A percentile compares a stretch with the other conserved stretches of the same genome.
These are phyloP conservation scores for Aporrectodea caliginosa DNA, from an alignment of 1,140 invertebrate species.

Conservation along the genomic window DNA sequence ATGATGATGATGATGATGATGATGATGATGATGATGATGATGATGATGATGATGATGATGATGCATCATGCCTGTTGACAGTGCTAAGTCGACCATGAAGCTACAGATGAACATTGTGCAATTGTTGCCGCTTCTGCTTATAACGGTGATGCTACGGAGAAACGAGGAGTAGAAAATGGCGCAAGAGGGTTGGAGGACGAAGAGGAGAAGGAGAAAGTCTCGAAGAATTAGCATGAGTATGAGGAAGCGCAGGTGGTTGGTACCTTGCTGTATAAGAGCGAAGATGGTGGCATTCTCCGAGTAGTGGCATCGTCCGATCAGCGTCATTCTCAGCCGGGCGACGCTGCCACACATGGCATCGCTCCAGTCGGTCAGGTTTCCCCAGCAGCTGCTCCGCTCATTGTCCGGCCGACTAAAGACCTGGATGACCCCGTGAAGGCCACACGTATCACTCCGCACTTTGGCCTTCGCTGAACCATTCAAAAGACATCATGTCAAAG, in stretches of 20 bases:
- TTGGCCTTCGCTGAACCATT: too few relatives aligned
- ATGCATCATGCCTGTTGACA: too few relatives aligned
- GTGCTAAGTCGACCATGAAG: too few relatives aligned
- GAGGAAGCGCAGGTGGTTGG: too few relatives aligned
- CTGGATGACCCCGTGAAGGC: background rate
- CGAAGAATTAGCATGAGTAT: too few relatives aligned
- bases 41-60: background rate
- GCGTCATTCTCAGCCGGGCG: background rate
- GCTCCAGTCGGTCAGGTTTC: background rate
- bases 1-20: conserved; percentile 21
- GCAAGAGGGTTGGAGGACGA: too few relatives aligned
- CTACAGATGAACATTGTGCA: too few relatives aligned
- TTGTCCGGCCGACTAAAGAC: background rate
- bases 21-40: conserved; percentile 19
- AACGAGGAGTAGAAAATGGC: too few relatives aligned
- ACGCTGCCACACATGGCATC: background rate
- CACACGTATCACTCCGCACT: background rate
- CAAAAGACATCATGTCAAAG: too few relatives aligned
- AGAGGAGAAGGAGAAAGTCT: too few relatives aligned
- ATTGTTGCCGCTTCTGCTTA: too few relatives aligned
- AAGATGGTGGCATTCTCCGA: background rate
- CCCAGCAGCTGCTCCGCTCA: background rate
- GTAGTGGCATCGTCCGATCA: background rate
- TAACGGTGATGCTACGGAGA: too few relatives aligned
- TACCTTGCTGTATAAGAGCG: background rate